These are phyloP conservation scores for Eufriesea mexicana DNA, from an alignment of 1,140 invertebrate genomes.

Conservation along the genomic window DNA sequence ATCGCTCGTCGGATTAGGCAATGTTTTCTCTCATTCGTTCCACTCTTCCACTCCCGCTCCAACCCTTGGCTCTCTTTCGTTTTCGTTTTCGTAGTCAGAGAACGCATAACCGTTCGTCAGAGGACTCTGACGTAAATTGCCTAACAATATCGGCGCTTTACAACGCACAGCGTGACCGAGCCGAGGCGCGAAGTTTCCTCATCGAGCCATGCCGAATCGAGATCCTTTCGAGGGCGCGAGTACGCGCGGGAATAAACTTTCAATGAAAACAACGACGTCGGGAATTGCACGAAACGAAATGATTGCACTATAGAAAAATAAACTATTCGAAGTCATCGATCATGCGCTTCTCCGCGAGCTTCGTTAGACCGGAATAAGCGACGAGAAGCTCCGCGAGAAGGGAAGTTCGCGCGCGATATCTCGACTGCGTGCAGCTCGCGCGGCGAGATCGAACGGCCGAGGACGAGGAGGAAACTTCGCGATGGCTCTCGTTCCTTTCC, in stretches of 20 bases:
- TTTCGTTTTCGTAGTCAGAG: background rate
- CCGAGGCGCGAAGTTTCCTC: background rate
- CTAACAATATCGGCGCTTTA: conserved; percentile 62
- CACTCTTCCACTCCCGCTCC: conserved; percentile 1
- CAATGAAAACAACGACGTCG: conserved; percentile 40
- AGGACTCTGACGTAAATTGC: conserved; percentile 47
- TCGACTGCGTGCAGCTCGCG: background rate
- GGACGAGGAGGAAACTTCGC: conserved; percentile 6
- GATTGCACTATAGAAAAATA: conserved; percentile 54
- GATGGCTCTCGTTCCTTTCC: conserved; percentile 33
- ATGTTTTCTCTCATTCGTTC: conserved; percentile 21
- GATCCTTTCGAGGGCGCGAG: background rate
- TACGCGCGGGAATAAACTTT: conserved; percentile 39
- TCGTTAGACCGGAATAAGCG: background rate
- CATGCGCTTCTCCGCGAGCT: background rate
- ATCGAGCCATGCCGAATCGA: background rate
- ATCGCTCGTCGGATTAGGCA: conserved; percentile 63
- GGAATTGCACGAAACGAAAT: conserved; percentile 50
- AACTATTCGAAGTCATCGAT: conserved; percentile 37
- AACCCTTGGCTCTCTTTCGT: background rate
- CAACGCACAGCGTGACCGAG: conserved; percentile 43
- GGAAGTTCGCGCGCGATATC: background rate
- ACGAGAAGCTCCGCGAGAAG: background rate
- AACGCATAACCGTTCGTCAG: conserved; percentile 30
- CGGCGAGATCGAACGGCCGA: background rate